Evolutionary conservation across 2,888 invertebrate genomes (phyloP).

Genomic region (Eilema sororculum): DNA sequence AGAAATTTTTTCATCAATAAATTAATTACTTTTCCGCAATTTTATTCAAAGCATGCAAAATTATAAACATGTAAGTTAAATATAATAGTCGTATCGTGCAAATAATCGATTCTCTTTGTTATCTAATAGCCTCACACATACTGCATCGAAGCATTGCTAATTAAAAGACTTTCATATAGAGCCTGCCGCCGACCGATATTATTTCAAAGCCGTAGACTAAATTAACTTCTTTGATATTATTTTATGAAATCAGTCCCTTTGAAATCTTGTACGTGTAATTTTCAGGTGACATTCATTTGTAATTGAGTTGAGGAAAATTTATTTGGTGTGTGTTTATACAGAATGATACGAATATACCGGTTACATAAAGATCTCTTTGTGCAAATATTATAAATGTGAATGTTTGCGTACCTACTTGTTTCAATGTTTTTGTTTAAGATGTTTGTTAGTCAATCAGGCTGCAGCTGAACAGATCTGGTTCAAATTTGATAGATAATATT

Average conservation of each 20-base stretch:
- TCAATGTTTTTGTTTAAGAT: too few relatives aligned
- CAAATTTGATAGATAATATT: too few relatives aligned
- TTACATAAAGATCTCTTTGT: too few relatives aligned
- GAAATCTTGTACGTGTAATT: slow-evolving; percentile 20
- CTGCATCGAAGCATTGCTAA: slow-evolving; percentile 65
- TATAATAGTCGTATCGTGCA: slow-evolving; percentile 57
- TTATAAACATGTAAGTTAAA: slow-evolving; percentile 39
- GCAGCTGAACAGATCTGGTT: too few relatives aligned
- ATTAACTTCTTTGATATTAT: slow-evolving; percentile 49
- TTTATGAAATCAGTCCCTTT: slow-evolving; percentile 48
- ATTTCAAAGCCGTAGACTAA: slow-evolving; percentile 59
- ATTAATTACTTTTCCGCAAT: not conserved
- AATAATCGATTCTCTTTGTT: slow-evolving; percentile 71
- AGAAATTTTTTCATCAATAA: too few relatives aligned
- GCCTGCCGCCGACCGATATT: slow-evolving; percentile 33
- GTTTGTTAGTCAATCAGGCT: too few relatives aligned
- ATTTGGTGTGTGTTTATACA: not conserved
- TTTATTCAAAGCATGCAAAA: not conserved
- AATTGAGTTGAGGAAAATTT: not conserved
- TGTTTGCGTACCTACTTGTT: too few relatives aligned
- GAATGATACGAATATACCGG: not conserved
- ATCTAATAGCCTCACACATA: slow-evolving; percentile 64
- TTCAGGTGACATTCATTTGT: slow-evolving; percentile 14
- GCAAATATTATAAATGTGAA: too few relatives aligned
- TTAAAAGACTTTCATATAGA: slow-evolving; percentile 61